These are phyloP conservation scores for Drosophila pegasa DNA, from an alignment of 2,888 invertebrate genomes.

Conservation along the genomic window DNA sequence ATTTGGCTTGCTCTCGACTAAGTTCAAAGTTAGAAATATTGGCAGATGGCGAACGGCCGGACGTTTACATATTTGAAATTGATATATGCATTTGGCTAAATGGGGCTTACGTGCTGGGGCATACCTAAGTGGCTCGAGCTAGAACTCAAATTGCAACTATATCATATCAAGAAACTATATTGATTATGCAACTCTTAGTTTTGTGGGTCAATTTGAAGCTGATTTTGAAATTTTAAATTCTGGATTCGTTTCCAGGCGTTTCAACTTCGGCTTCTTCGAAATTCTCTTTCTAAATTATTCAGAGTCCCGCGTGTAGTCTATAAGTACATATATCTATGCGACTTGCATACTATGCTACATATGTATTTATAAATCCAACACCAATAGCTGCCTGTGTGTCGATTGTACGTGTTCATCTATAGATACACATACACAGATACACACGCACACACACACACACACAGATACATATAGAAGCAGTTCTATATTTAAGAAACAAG, in stretches of 20 bases:
- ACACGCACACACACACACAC: neutral
- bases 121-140: slow-evolving; percentile 1
- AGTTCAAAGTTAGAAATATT: slow-evolving; percentile 54
- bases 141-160: neutral
- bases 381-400: neutral
- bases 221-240: neutral
- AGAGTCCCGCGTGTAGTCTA: slow-evolving; percentile 17
- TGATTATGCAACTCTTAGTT: slow-evolving; percentile 11
- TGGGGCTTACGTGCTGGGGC: slow-evolving; percentile 5
- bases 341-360: slow-evolving; percentile 24
- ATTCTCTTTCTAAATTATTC: neutral
- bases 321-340: slow-evolving; percentile 6
- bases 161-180: neutral
- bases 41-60: slow-evolving; percentile 43
- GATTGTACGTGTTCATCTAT: slow-evolving; percentile 3
- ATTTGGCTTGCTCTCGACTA: slow-evolving; percentile 44
- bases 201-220: slow-evolving; percentile 7
- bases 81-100: slow-evolving; percentile 19
- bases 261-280: slow-evolving; percentile 1
- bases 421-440: slow-evolving; percentile 3
- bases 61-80: slow-evolving; percentile 41
- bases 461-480: neutral
- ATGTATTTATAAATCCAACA: slow-evolving; percentile 35
- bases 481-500: slow-evolving; percentile 45
- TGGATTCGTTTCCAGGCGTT: neutral